phyloP scores from a whole-genome alignment of 2,797 vertebrate species.

The Neoniphon sammara region DNA sequence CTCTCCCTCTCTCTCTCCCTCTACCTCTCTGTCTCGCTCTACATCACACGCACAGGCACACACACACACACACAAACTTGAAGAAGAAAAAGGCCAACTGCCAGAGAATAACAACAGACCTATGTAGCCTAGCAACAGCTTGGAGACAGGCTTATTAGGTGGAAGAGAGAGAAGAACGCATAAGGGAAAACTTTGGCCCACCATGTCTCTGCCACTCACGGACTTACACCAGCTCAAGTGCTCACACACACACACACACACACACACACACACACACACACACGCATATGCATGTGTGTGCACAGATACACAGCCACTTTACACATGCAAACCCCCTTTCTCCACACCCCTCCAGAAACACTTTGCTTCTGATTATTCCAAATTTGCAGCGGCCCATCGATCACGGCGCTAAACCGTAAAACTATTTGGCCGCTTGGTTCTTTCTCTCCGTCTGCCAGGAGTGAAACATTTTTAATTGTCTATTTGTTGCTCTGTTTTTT shows the following conservation, averaged over 20 bases:
- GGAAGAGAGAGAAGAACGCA: conserved; percentile 58
- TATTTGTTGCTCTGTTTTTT: conserved; percentile 55
- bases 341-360: conserved; percentile 34
- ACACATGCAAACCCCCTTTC: conserved; percentile 25
- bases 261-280: conserved; percentile 36
- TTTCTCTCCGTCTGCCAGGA: conserved; percentile 53
- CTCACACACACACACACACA: conserved; percentile 17
- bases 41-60: conserved; percentile 13
- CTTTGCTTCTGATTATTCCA: conserved; percentile 43
- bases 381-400: conserved; percentile 61
- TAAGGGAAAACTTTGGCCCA: conserved; percentile 71
- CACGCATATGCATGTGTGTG: conserved; percentile 1
- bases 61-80: conserved; percentile 19
- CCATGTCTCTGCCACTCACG: conserved; percentile 61
- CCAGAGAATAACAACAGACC: conserved; percentile 72
- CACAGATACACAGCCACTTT: conserved; percentile 40
- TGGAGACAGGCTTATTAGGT: conserved; percentile 71
- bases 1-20: conserved; percentile 2
- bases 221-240: conserved; percentile 46
- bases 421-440: conserved; percentile 54
- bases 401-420: conserved; percentile 57
- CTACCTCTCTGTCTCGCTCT: not conserved
- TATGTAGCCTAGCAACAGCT: conserved; percentile 84
- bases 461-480: conserved; percentile 69
- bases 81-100: conserved; percentile 78